Evolutionary conservation across 2,113 vertebrate species (phyloP).

Genomic region (Haemorhous mexicanus): DNA sequence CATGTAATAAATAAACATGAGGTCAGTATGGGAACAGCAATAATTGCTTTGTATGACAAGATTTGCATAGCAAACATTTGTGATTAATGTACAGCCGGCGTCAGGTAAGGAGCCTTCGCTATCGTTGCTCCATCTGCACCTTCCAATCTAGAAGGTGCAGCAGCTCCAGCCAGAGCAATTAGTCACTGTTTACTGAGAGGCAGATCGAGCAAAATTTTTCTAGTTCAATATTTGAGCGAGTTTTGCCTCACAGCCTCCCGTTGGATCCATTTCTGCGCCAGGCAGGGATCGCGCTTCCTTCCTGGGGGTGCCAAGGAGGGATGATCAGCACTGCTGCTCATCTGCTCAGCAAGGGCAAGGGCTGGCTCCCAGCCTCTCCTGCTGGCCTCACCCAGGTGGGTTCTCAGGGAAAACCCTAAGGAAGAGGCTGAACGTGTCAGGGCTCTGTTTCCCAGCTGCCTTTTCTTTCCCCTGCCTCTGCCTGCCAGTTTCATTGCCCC

Average conservation of each 20-base stretch:
- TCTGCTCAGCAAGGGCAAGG: background rate
- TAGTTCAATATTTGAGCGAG: conserved; percentile 60
- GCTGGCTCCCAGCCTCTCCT: background rate
- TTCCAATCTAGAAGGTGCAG: conserved; percentile 30
- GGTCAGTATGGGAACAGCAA: conserved; percentile 57
- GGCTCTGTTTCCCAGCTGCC: background rate
- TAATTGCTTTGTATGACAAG: conserved; percentile 68
- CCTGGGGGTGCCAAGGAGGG: background rate
- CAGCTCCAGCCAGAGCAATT: conserved; percentile 49
- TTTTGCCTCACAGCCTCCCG: conserved; percentile 16
- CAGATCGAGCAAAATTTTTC: conserved; percentile 13
- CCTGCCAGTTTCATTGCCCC: background rate
- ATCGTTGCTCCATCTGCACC: conserved; percentile 32
- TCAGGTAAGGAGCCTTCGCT: conserved; percentile 8
- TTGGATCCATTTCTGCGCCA: background rate
- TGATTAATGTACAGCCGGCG: conserved; percentile 56
- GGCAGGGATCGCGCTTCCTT: background rate
- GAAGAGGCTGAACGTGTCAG: background rate
- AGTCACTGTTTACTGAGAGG: conserved; percentile 58
- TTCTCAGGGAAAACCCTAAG: background rate
- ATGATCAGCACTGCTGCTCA: background rate
- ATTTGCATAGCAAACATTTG: conserved; percentile 72
- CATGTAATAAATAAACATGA: conserved; percentile 70
- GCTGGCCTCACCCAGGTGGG: background rate
- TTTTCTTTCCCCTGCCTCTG: background rate